Evolutionary conservation across 2,888 invertebrate genomes (phyloP).

Genomic region (Argyra leucocephala): DNA sequence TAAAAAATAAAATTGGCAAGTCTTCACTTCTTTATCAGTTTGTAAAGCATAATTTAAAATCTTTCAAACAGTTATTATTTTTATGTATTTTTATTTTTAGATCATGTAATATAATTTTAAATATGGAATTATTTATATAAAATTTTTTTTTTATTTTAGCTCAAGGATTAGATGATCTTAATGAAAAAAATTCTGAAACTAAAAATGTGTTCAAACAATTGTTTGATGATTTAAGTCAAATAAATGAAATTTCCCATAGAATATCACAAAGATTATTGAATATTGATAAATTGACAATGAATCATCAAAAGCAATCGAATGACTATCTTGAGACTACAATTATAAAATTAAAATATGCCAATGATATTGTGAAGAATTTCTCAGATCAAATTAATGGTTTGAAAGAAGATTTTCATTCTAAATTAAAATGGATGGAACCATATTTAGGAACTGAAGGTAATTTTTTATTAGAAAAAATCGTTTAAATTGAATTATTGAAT

Average conservation of each 20-base stretch:
- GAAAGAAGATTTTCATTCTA: conserved; percentile 13
- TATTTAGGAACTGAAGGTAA: conserved; percentile 18
- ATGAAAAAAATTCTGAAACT: conserved; percentile 45
- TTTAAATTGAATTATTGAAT: neutral
- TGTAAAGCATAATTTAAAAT: too few relatives aligned
- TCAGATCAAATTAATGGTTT: conserved; percentile 13
- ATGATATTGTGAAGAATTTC: conserved; percentile 44
- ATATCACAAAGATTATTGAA: conserved; percentile 31
- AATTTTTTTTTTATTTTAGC: conserved; percentile 25
- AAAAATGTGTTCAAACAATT: conserved; percentile 48
- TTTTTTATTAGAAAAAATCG: neutral
- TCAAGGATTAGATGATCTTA: conserved; percentile 34
- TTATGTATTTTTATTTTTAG: too few relatives aligned
- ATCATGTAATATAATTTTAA: too few relatives aligned
- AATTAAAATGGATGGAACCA: conserved; percentile 14
- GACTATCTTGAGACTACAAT: conserved; percentile 46
- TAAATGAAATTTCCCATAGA: conserved; percentile 45
- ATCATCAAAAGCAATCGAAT: conserved; percentile 45
- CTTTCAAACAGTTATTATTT: too few relatives aligned
- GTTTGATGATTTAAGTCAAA: conserved; percentile 46
- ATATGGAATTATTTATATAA: too few relatives aligned
- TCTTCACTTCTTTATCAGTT: neutral
- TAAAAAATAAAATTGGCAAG: conserved; percentile 46
- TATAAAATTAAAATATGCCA: conserved; percentile 46
- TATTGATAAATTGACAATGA: conserved; percentile 11